These are phyloP conservation scores for Sphyrna mokarran DNA, from an alignment of 2,113 vertebrate species.

Conservation along the genomic window DNA sequence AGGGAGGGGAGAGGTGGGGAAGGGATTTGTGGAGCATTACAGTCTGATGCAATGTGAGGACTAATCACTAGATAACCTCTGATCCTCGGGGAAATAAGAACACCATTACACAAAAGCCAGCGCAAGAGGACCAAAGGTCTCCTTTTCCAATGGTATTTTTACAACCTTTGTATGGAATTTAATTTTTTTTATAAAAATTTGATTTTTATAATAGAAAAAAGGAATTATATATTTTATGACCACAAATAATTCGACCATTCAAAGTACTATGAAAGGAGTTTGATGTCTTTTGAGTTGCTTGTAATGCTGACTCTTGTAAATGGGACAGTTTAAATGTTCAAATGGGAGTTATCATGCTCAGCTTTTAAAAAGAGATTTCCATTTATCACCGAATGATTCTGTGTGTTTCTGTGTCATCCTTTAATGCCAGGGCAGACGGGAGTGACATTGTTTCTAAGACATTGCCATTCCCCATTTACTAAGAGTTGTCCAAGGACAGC, in stretches of 20 bases:
- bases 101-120: not conserved
- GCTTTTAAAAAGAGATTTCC: not conserved
- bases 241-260: not conserved
- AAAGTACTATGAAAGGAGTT: not conserved
- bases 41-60: too few relatives aligned
- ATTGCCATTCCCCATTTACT: not conserved
- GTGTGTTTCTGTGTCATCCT: not conserved
- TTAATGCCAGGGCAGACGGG: not conserved
- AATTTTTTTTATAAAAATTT: conserved; percentile 24
- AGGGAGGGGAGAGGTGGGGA: too few relatives aligned
- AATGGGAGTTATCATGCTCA: not conserved
- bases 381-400: not conserved
- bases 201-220: conserved; percentile 29
- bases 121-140: not conserved
- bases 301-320: not conserved
- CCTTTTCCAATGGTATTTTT: conserved; percentile 26
- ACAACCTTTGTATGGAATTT: not conserved
- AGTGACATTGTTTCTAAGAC: not conserved
- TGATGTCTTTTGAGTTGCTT: not conserved
- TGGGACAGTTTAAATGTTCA: not conserved
- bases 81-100: not conserved
- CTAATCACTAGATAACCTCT: not conserved
- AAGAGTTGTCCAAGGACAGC: not conserved
- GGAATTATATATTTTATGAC: conserved; percentile 28
- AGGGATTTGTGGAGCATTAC: not conserved